Percentiles rank a stretch among this genome's conserved stretches.
Evolutionary conservation across 2,797 vertebrate genomes (phyloP).

Genomic region (Spheniscus humboldti): DNA sequence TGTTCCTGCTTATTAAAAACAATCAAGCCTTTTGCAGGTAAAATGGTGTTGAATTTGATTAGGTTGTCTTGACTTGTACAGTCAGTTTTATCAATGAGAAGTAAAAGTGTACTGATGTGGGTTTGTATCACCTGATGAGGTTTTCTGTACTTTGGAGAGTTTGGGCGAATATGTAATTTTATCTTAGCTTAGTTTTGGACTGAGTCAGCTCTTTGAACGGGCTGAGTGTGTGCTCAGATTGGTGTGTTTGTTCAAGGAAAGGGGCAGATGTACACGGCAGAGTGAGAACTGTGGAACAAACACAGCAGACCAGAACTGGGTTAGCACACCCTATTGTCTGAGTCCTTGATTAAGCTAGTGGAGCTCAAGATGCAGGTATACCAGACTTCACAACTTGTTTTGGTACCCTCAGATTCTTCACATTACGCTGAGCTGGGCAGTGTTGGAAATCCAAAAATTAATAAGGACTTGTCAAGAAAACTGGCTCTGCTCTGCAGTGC

Average conservation of each 20-base stretch:
- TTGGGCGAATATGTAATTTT: background rate
- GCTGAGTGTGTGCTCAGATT: background rate
- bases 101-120: background rate
- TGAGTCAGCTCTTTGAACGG: background rate
- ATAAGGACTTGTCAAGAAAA: background rate
- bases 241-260: background rate
- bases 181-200: background rate
- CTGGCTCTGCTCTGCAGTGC: background rate
- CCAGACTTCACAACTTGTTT: background rate
- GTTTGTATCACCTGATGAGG: background rate
- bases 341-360: background rate
- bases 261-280: background rate
- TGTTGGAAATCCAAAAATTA: background rate
- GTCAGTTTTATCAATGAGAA: background rate
- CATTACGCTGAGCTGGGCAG: rapidly evolving
- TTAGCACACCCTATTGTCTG: background rate
- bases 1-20: background rate
- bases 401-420: background rate
- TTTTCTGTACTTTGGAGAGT: background rate
- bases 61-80: background rate
- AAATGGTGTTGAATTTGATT: background rate
- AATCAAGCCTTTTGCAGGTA: background rate
- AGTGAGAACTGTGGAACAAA: background rate
- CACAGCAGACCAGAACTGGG: background rate
- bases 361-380: background rate